Evolutionary conservation across 2,113 vertebrate species (phyloP).

Genomic region (Malaclemys terrapin): DNA sequence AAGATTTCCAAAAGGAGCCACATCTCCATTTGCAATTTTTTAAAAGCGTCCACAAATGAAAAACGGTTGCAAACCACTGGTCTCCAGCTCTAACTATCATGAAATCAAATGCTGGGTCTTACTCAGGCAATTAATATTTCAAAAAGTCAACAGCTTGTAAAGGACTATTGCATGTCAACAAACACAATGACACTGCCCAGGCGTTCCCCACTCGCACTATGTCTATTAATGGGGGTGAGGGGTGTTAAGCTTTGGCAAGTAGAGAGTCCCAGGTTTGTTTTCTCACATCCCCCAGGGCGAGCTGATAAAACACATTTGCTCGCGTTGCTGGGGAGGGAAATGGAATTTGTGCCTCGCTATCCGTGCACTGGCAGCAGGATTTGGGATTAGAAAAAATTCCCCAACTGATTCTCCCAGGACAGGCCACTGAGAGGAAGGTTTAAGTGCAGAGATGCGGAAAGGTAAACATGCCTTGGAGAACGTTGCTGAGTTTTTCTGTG

Average conservation of each 20-base stretch:
- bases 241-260: constrained; percentile 22
- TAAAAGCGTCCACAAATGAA: too few relatives aligned
- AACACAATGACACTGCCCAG: fast-evolving
- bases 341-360: neutral
- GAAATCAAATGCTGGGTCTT: neutral
- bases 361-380: neutral
- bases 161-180: neutral
- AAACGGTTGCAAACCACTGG: too few relatives aligned
- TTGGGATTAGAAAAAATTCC: neutral
- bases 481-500: too few relatives aligned
- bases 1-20: too few relatives aligned
- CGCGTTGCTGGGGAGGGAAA: neutral
- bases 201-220: neutral
- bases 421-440: neutral
- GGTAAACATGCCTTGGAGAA: neutral
- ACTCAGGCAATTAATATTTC: fast-evolving
- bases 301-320: neutral
- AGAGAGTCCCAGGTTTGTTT: constrained; percentile 26
- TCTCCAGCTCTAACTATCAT: neutral
- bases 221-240: neutral
- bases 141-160: neutral
- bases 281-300: neutral
- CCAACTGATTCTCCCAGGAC: neutral
- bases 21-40: too few relatives aligned
- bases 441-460: neutral